Conservation (phyloP, 2,797 vertebrate genomes). For the Phrynocephalus guinanensis region DNA sequence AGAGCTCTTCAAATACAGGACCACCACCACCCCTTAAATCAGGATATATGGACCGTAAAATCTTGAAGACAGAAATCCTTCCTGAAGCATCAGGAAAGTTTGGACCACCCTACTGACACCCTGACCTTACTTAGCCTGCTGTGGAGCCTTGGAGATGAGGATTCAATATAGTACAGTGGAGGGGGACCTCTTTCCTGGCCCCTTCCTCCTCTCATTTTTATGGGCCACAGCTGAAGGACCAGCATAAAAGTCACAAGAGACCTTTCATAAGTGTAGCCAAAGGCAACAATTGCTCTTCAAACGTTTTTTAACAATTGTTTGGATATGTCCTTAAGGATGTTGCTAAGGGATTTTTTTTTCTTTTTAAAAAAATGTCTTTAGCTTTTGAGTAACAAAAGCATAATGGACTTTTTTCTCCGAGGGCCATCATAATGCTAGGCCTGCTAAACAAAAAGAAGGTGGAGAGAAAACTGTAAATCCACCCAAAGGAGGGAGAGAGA, state of each 20-base stretch:
- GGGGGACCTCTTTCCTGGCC: background rate
- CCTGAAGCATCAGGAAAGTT: too few species aligned
- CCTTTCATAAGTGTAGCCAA: conserved; percentile 19
- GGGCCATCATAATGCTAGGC: conserved; percentile 55
- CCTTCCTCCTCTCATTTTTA: background rate
- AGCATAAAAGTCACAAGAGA: background rate
- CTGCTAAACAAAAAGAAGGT: conserved; percentile 71
- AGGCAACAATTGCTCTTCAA: conserved; percentile 34
- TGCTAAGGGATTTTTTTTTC: background rate
- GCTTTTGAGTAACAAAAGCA: conserved; percentile 63
- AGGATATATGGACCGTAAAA: too few species aligned
- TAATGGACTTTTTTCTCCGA: conserved; percentile 59
- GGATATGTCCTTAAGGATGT: conserved; percentile 1
- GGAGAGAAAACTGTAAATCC: conserved; percentile 76
- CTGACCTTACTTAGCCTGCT: background rate
- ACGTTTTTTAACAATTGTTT: conserved; percentile 47
- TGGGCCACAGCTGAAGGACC: background rate
- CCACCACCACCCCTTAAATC: too few species aligned
- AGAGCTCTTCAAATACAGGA: too few species aligned
- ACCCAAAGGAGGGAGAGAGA: conserved; percentile 31
- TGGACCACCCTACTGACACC: too few species aligned
- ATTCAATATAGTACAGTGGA: background rate
- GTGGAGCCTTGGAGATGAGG: background rate
- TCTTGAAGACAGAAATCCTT: too few species aligned
- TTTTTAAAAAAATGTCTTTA: conserved; percentile 3